Evolutionary conservation across 2,888 invertebrate genomes (phyloP).

Genomic region (Nyleta sp.): DNA sequence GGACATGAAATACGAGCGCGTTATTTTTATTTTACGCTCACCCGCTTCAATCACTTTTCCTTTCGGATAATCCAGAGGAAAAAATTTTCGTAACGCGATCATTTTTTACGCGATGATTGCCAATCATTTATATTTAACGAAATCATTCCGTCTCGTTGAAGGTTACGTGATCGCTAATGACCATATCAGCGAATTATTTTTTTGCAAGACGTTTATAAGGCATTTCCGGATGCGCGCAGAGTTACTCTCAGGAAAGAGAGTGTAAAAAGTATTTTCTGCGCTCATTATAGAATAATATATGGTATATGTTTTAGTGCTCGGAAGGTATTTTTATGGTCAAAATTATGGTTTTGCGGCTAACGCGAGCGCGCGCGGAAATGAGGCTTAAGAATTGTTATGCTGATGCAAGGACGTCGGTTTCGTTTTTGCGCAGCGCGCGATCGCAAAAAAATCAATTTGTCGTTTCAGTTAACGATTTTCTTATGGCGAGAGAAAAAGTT

Average conservation of each 20-base stretch:
- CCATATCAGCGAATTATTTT: conserved; percentile 42
- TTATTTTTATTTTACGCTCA: conserved; percentile 9
- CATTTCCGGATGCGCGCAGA: conserved; percentile 63
- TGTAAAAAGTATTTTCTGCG: conserved; percentile 46
- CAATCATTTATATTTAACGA: conserved; percentile 24
- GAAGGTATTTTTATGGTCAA: conserved; percentile 45
- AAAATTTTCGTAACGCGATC: conserved; percentile 7
- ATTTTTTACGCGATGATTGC: conserved; percentile 26
- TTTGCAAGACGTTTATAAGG: conserved; percentile 43
- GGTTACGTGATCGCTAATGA: conserved; percentile 47
- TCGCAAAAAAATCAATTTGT: conserved; percentile 47
- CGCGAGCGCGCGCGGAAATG: conserved; percentile 20
- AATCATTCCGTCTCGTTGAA: conserved; percentile 21
- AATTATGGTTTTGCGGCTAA: conserved; percentile 38
- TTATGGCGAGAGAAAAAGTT: conserved; percentile 18
- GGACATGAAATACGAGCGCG: background rate
- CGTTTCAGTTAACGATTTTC: conserved; percentile 35
- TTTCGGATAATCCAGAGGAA: background rate
- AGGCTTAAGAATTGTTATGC: conserved; percentile 38
- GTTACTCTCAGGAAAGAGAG: conserved; percentile 58
- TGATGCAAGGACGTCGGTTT: conserved; percentile 31
- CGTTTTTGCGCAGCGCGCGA: background rate
- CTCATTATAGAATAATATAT: conserved; percentile 43
- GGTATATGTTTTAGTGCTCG: conserved; percentile 51
- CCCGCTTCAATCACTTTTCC: background rate